These are phyloP conservation scores for Nematolebias whitei DNA, from an alignment of 2,113 vertebrate species.

Conservation along the genomic window DNA sequence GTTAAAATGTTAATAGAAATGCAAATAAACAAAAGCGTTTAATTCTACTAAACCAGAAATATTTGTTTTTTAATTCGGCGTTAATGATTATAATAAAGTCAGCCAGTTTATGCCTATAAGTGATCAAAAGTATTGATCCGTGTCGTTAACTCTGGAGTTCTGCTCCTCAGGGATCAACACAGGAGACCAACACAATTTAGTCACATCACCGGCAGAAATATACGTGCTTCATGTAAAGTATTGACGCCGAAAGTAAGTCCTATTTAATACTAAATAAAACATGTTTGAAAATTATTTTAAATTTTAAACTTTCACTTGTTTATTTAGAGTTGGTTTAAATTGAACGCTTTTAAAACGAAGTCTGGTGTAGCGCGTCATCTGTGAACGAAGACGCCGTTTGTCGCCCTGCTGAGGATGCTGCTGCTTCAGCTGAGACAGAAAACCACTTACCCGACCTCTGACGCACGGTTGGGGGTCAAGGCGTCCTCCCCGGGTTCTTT, in stretches of 20 bases:
- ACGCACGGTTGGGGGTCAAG: constrained; percentile 24
- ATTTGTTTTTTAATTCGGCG: constrained; percentile 8
- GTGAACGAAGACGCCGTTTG: constrained; percentile 1
- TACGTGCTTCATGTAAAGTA: rapidly evolving
- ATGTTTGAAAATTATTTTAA: rapidly evolving
- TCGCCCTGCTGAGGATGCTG: constrained; percentile 2
- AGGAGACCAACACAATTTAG: rapidly evolving
- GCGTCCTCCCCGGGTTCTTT: constrained; percentile 17
- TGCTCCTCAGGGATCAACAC: rapidly evolving
- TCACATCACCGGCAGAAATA: background rate
- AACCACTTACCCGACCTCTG: constrained; percentile 47
- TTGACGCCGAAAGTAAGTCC: background rate
- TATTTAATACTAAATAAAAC: rapidly evolving
- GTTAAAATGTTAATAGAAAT: rapidly evolving
- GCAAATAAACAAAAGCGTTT: rapidly evolving
- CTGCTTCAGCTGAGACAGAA: background rate
- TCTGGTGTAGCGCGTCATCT: constrained; percentile 20
- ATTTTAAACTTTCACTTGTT: background rate
- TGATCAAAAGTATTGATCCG: background rate
- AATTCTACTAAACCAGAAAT: rapidly evolving
- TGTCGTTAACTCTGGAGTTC: background rate
- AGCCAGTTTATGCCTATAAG: rapidly evolving
- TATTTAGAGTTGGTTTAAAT: background rate
- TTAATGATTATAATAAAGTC: rapidly evolving
- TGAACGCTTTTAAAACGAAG: background rate